phyloP scores from a whole-genome alignment of 2,113 vertebrate species.

The Tretioscincus oriximinensis region DNA sequence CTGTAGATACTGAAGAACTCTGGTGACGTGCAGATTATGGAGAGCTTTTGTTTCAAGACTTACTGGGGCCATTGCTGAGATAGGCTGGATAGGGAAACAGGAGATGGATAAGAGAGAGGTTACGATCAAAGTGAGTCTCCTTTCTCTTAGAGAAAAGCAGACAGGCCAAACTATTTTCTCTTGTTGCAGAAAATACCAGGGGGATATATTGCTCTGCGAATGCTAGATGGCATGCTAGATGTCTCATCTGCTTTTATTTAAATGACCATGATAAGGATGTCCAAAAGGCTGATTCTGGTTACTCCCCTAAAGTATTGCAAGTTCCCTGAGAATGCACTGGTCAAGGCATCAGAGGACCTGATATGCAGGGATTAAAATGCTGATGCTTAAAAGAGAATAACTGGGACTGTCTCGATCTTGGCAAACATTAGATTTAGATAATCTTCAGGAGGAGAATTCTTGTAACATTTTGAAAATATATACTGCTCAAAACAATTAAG shows the following conservation, averaged over 20 bases:
- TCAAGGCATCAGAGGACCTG: background rate
- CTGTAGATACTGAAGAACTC: background rate
- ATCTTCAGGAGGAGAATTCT: background rate
- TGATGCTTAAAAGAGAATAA: background rate
- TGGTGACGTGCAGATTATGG: slow-evolving; percentile 23
- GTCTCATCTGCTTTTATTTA: background rate
- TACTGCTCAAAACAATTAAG: too few species aligned
- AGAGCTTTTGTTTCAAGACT: slow-evolving; percentile 20
- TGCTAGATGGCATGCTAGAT: background rate
- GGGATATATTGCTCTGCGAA: background rate
- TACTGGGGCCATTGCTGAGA: slow-evolving; percentile 9
- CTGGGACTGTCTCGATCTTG: too few species aligned
- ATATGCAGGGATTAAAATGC: background rate
- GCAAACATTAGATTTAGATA: background rate
- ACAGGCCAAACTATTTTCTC: background rate
- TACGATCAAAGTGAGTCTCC: background rate
- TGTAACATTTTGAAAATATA: background rate
- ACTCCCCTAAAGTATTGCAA: background rate
- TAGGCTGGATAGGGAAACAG: slow-evolving; percentile 14
- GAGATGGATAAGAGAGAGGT: background rate
- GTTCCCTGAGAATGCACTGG: background rate
- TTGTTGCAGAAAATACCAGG: background rate
- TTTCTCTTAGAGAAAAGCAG: background rate
- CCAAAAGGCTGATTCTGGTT: background rate
- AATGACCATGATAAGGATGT: background rate